These are phyloP conservation scores for Meriones psammophilus DNA, from an alignment of 2,797 vertebrate genomes.

Conservation along the genomic window DNA sequence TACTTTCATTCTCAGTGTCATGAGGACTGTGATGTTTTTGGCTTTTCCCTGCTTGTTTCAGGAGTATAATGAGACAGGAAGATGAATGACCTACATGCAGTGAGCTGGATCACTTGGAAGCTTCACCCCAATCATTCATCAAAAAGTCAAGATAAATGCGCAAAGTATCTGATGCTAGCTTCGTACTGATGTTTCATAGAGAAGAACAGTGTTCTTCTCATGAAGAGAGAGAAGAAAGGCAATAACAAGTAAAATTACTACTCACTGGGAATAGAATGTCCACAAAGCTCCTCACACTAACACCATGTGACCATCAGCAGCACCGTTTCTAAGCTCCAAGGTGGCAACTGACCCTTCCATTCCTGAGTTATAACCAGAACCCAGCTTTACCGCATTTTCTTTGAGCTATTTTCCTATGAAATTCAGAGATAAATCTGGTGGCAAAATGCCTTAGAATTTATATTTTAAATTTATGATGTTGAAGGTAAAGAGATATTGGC, in stretches of 20 bases:
- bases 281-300: background rate
- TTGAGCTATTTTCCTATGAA: background rate
- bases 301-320: accelerated
- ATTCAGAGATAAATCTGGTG: background rate
- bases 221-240: background rate
- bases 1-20: background rate
- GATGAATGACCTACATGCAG: background rate
- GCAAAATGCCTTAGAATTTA: background rate
- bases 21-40: background rate
- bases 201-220: background rate
- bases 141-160: background rate
- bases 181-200: background rate
- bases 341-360: background rate
- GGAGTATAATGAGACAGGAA: background rate
- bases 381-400: background rate
- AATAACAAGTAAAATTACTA: background rate
- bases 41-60: background rate
- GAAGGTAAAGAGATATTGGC: too few relatives aligned
- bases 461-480: background rate
- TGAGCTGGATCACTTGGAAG: background rate
- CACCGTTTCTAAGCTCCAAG: background rate
- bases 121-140: background rate
- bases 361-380: background rate
- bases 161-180: background rate
- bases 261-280: background rate